phyloP scores from a whole-genome alignment of 1,140 invertebrate genomes.

The Hetaerina americana region DNA sequence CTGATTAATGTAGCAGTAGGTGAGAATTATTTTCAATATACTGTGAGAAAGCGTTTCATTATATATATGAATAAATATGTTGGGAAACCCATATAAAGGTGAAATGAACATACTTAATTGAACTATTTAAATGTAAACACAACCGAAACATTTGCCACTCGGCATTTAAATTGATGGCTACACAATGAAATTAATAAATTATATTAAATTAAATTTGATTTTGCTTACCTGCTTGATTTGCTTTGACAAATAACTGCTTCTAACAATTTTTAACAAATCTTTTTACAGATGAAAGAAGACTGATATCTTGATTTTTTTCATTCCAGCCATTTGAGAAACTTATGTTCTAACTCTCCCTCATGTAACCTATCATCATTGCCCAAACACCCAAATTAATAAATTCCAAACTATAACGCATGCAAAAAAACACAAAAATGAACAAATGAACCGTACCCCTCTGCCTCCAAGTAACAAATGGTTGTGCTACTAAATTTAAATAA shows the following conservation, averaged over 20 bases:
- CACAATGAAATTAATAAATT: not conserved
- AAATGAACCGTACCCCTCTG: constrained; percentile 25
- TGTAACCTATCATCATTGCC: not conserved
- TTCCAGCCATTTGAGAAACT: not conserved
- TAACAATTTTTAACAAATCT: constrained; percentile 3
- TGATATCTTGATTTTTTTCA: constrained; percentile 4
- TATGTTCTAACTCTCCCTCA: not conserved
- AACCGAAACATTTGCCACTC: not conserved
- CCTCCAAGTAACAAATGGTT: constrained; percentile 31
- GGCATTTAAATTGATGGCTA: not conserved
- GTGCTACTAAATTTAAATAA: constrained; percentile 17
- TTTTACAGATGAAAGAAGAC: constrained; percentile 7
- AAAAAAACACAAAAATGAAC: constrained; percentile 12
- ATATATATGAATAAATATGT: not conserved
- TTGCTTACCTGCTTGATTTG: not conserved
- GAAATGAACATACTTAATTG: not conserved
- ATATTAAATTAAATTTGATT: not conserved
- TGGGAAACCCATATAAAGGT: not conserved
- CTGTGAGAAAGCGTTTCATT: not conserved
- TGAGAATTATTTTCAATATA: not conserved
- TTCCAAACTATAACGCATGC: constrained; percentile 6
- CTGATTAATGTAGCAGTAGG: not conserved
- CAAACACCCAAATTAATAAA: not conserved
- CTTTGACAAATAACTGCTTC: not conserved
- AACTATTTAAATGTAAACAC: not conserved